These are phyloP conservation scores for Chromis chromis DNA, from an alignment of 2,797 vertebrate species.

Conservation along the genomic window DNA sequence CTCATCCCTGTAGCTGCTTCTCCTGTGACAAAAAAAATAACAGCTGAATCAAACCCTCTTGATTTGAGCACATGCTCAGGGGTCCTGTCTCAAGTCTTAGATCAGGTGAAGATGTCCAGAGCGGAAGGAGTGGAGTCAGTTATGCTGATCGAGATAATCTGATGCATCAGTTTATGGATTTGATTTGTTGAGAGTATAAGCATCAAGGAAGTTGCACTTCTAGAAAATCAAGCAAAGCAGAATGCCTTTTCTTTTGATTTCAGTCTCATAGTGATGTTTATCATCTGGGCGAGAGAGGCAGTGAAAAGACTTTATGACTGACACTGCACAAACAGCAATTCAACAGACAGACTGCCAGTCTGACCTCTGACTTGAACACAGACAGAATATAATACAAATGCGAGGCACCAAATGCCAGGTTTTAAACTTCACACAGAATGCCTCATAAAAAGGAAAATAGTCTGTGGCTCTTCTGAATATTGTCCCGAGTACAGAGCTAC, in stretches of 20 bases:
- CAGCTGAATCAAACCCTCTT: slow-evolving; percentile 58
- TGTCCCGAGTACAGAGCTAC: slow-evolving; percentile 78
- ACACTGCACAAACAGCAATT: slow-evolving; percentile 16
- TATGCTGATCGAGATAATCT: slow-evolving; percentile 23
- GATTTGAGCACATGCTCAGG: slow-evolving; percentile 46
- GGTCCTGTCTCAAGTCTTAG: slow-evolving; percentile 22
- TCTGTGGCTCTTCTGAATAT: slow-evolving; percentile 76
- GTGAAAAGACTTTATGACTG: background rate
- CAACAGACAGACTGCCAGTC: slow-evolving; percentile 20
- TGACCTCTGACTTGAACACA: slow-evolving; percentile 24
- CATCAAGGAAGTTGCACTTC: background rate
- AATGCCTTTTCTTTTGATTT: slow-evolving; percentile 13
- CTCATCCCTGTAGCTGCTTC: slow-evolving; percentile 67
- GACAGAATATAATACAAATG: slow-evolving; percentile 43
- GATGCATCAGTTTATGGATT: slow-evolving; percentile 21
- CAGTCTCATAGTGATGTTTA: background rate
- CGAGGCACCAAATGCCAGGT: slow-evolving; percentile 40
- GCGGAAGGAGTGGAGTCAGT: slow-evolving; percentile 31
- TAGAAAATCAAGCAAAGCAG: slow-evolving; percentile 10
- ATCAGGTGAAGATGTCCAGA: slow-evolving; percentile 43
- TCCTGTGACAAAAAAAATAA: slow-evolving; percentile 69
- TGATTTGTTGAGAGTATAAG: slow-evolving; percentile 17
- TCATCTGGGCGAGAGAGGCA: background rate
- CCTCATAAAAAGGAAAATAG: slow-evolving; percentile 76
- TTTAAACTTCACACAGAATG: slow-evolving; percentile 69